phyloP scores from a whole-genome alignment of 1,140 invertebrate species.

The Brachionus calyciflorus region DNA sequence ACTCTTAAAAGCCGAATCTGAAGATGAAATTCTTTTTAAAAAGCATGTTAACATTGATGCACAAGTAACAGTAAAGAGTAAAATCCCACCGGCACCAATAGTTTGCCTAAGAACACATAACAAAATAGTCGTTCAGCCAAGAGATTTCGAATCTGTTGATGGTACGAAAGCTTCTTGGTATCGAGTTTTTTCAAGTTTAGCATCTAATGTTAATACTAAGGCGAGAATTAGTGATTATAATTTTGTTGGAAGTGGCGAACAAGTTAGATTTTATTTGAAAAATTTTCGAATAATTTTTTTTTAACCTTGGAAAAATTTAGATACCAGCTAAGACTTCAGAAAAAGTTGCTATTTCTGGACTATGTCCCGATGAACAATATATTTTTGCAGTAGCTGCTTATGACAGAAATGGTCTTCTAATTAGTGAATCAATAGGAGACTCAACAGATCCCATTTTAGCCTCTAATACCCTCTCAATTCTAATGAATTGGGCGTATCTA shows the following conservation, averaged over 20 bases:
- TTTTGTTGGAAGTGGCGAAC: constrained; percentile 57
- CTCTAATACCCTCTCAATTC: constrained; percentile 55
- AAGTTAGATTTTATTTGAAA: constrained; percentile 52
- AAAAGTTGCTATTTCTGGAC: constrained; percentile 51
- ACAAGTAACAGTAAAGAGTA: background rate
- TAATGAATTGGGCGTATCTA: constrained; percentile 58
- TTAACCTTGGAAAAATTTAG: background rate
- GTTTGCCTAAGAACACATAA: background rate
- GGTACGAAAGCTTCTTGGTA: constrained; percentile 49
- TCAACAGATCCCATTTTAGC: constrained; percentile 58
- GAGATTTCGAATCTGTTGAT: constrained; percentile 1
- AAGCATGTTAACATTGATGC: background rate
- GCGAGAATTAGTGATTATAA: constrained; percentile 57
- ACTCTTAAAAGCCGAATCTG: background rate
- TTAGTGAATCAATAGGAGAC: constrained; percentile 57
- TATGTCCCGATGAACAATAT: constrained; percentile 56
- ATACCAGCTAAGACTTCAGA: constrained; percentile 2
- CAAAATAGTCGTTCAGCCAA: constrained; percentile 39
- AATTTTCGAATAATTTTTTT: background rate
- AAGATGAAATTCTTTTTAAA: background rate
- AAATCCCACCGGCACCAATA: constrained; percentile 26
- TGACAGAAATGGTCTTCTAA: constrained; percentile 56
- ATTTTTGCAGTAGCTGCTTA: constrained; percentile 60
- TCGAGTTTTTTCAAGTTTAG: constrained; percentile 55
- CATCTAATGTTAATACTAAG: constrained; percentile 56